Evolutionary conservation across 64 coral and sea anemone genomes (phyloP).

Genomic region (Stylophora pistillata): DNA sequence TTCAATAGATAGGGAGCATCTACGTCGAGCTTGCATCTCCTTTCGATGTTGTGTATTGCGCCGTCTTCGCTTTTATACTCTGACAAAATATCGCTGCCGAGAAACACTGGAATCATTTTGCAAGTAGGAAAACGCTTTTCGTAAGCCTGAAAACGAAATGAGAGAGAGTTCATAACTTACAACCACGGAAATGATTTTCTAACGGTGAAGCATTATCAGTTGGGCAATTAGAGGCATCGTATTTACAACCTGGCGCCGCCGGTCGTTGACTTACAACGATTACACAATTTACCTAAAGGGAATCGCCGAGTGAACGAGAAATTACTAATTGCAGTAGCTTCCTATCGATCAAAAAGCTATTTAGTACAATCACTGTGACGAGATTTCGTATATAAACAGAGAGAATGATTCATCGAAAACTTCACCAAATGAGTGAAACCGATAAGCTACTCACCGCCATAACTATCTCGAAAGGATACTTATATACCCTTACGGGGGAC

Average conservation of each 20-base stretch:
- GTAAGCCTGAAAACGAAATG: slow-evolving; percentile 70
- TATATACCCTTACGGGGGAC: slow-evolving; percentile 98
- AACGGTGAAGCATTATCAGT: slow-evolving; percentile 4
- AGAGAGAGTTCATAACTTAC: background rate
- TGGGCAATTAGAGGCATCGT: background rate
- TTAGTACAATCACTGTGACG: background rate
- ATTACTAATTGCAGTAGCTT: too few species aligned
- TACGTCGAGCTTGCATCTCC: slow-evolving; percentile 84
- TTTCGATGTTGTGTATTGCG: slow-evolving; percentile 76
- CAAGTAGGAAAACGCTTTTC: slow-evolving; percentile 92
- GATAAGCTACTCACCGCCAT: slow-evolving; percentile 80
- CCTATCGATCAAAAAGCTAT: too few species aligned
- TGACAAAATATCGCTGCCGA: slow-evolving; percentile 84
- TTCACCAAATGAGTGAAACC: background rate
- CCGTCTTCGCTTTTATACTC: slow-evolving; percentile 97
- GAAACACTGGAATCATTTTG: slow-evolving; percentile 88
- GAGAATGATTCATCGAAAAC: slow-evolving; percentile 12
- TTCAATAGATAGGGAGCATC: slow-evolving; percentile 95
- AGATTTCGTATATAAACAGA: background rate
- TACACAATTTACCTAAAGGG: background rate
- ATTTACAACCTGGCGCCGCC: background rate
- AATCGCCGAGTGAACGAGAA: background rate
- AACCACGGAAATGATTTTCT: background rate
- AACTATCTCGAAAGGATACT: slow-evolving; percentile 97
- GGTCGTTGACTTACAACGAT: background rate